These are phyloP conservation scores for Leucopternis melanops DNA, from an alignment of 2,113 vertebrate species.

Conservation along the genomic window DNA sequence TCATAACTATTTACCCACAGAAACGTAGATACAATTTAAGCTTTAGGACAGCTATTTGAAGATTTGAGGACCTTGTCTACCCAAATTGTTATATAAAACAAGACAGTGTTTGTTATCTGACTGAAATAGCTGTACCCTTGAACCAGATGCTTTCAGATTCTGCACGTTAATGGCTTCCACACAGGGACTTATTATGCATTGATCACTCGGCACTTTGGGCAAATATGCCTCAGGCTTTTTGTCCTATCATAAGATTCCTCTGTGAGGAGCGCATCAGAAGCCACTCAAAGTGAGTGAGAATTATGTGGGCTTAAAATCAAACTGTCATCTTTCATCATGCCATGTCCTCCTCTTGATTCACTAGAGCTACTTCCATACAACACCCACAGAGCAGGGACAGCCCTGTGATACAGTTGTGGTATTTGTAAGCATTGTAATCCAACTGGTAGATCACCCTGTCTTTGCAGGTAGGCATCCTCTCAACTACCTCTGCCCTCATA, in stretches of 20 bases:
- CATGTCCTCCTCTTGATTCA: not conserved
- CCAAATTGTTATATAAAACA: too few relatives aligned
- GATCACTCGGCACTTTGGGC: not conserved
- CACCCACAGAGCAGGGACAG: not conserved
- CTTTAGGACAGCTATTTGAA: not conserved
- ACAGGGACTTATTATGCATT: not conserved
- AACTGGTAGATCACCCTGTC: not conserved
- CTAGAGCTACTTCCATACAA: not conserved
- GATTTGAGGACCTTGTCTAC: not conserved
- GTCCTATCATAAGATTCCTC: not conserved
- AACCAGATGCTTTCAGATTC: not conserved
- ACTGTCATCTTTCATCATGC: not conserved
- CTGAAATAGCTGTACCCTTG: not conserved
- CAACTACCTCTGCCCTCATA: not conserved
- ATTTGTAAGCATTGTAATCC: not conserved
- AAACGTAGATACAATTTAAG: not conserved
- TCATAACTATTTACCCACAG: not conserved
- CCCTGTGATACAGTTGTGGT: not conserved
- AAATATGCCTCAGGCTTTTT: not conserved
- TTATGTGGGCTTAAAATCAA: not conserved
- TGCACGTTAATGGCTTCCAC: not conserved
- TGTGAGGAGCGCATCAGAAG: not conserved
- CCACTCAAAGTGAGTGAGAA: not conserved
- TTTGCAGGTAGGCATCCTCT: not conserved
- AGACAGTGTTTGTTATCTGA: not conserved